phyloP scores from a whole-genome alignment of 1,140 invertebrate genomes.

The Tachypleus tridentatus region DNA sequence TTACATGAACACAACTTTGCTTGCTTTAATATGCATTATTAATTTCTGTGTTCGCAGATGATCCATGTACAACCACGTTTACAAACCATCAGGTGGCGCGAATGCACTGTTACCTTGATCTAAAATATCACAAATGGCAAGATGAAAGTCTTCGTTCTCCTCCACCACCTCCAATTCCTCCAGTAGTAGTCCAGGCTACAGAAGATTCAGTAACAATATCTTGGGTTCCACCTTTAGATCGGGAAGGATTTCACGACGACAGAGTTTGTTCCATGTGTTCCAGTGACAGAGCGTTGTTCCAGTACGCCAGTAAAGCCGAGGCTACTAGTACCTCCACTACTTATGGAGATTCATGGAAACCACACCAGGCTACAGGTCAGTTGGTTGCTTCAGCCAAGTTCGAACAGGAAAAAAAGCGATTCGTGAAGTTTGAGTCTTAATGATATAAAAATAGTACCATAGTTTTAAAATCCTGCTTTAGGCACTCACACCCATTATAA shows the following conservation, averaged over 20 bases:
- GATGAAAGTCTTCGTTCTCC: slow-evolving; percentile 1
- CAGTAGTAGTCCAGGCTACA: background rate
- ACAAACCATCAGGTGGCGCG: background rate
- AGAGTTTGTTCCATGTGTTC: background rate
- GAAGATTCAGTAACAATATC: background rate
- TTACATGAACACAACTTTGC: no score
- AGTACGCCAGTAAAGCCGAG: background rate
- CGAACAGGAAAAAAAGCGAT: no score
- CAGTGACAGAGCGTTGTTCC: background rate
- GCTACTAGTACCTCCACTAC: background rate
- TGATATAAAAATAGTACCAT: no score
- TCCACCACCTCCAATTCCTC: background rate
- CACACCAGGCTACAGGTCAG: background rate
- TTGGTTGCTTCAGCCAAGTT: no score
- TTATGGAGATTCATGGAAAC: background rate
- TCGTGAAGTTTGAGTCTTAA: no score
- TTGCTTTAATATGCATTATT: no score
- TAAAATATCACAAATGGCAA: slow-evolving; percentile 1
- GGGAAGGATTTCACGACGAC: background rate
- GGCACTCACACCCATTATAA: no score
- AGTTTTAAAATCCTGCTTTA: no score
- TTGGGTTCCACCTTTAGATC: slow-evolving; percentile 3
- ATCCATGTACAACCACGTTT: background rate
- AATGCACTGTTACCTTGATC: slow-evolving; percentile 4
- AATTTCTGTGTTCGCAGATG: background rate